phyloP scores from a whole-genome alignment of 2,113 vertebrate species.

The Dolichallabes microphthalmus region DNA sequence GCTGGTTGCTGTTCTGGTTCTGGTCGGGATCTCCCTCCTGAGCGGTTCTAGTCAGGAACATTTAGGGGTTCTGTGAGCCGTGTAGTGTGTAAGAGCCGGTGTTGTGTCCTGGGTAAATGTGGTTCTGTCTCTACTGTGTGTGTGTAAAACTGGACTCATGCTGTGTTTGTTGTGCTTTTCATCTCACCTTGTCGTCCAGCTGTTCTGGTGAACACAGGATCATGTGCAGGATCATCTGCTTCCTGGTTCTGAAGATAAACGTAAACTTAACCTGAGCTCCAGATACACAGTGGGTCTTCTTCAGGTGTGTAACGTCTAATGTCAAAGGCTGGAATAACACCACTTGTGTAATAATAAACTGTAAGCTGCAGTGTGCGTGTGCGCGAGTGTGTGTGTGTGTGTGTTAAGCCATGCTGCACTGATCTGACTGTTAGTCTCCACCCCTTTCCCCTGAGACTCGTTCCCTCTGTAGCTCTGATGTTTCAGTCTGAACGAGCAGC shows the following conservation, averaged over 20 bases:
- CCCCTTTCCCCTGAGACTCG: background rate
- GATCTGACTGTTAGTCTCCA: constrained; percentile 43
- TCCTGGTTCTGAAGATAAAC: background rate
- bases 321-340: too few species aligned
- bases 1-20: background rate
- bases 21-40: background rate
- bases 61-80: background rate
- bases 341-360: background rate
- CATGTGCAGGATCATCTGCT: background rate
- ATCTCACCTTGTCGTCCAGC: background rate
- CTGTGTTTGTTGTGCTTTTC: background rate
- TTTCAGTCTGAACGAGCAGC: background rate
- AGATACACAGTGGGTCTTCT: background rate
- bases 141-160: background rate
- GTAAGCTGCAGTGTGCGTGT: background rate
- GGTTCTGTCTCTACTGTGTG: background rate
- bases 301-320: background rate
- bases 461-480: constrained; percentile 16
- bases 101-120: background rate
- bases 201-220: background rate
- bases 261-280: background rate
- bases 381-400: background rate
- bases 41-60: background rate
- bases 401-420: constrained; percentile 27
- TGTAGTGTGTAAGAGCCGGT: background rate